Percentiles rank a stretch among this genome's conserved stretches.
Evolutionary conservation across 2,113 vertebrate species (phyloP).

Genomic region (Pungitius pungitius): DNA sequence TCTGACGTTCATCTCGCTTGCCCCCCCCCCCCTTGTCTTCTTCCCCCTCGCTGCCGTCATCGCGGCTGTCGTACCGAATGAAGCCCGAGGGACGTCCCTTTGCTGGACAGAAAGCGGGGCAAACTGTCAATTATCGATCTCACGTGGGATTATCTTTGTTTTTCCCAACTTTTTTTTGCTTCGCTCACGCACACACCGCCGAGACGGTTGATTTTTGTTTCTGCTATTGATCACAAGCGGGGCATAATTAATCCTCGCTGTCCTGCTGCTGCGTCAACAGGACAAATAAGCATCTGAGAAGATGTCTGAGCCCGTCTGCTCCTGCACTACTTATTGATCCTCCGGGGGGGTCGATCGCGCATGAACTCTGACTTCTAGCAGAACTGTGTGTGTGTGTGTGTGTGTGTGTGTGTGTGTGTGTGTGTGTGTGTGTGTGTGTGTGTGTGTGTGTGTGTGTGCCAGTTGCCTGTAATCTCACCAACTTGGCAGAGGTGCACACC

Average conservation of each 20-base stretch:
- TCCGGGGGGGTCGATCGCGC: not conserved
- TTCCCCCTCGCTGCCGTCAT: conserved; percentile 40
- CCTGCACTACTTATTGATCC: conserved; percentile 44
- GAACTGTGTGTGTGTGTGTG: no score
- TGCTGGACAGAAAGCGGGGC: conserved; percentile 41
- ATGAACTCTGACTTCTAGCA: not conserved
- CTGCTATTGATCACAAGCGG: conserved; percentile 67
- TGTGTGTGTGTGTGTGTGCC: no score
- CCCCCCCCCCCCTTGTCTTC: conserved; percentile 25
- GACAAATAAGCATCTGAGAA: conserved; percentile 28
- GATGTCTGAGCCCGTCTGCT: conserved; percentile 41
- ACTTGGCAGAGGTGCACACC: conserved; percentile 34
- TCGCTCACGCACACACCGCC: conserved; percentile 14
- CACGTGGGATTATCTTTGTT: conserved; percentile 22
- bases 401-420: no score
- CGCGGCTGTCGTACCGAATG: conserved; percentile 45
- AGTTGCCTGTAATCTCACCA: conserved; percentile 47
- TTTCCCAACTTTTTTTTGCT: conserved; percentile 24
- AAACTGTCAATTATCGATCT: conserved; percentile 62
- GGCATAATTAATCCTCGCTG: conserved; percentile 51
- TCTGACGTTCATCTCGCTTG: conserved; percentile 61
- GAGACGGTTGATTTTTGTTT: conserved; percentile 54
- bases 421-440: no score
- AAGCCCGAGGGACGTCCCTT: conserved; percentile 41
- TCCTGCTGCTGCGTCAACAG: not conserved